These are phyloP conservation scores for Columba guinea DNA, from an alignment of 2,797 vertebrate genomes.

Conservation along the genomic window DNA sequence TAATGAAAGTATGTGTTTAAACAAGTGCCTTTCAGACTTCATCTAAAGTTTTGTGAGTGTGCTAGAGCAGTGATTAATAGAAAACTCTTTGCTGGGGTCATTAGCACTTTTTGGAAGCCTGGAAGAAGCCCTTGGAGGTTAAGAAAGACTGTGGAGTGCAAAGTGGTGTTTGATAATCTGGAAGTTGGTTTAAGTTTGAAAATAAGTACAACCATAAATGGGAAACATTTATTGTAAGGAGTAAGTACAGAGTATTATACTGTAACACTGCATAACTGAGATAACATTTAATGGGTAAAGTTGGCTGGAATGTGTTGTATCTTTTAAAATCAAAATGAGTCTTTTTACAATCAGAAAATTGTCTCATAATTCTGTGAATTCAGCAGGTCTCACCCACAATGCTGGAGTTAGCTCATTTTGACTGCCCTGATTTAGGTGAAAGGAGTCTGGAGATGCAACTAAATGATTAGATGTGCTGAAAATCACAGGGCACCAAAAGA, in stretches of 20 bases:
- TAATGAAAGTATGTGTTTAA: neutral
- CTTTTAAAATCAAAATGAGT: neutral
- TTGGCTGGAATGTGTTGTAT: neutral
- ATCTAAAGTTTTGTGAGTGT: neutral
- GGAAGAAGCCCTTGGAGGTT: neutral
- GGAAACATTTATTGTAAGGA: neutral
- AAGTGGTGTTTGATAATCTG: neutral
- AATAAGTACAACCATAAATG: neutral
- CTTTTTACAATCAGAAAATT: neutral
- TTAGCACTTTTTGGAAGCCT: neutral
- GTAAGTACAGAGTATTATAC: neutral
- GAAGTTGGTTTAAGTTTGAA: neutral
- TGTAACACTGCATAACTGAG: neutral
- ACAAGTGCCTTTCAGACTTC: neutral
- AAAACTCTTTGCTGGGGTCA: neutral
- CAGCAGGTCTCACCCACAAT: neutral
- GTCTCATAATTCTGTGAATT: neutral
- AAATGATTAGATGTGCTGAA: neutral
- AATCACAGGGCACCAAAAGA: neutral
- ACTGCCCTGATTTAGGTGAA: neutral
- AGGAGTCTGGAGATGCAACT: neutral
- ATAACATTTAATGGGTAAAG: neutral
- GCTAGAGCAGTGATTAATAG: neutral
- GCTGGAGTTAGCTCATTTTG: neutral
- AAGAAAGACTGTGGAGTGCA: neutral